Conservation (phyloP, 2,797 vertebrate species). For the Paguma larvata region DNA sequence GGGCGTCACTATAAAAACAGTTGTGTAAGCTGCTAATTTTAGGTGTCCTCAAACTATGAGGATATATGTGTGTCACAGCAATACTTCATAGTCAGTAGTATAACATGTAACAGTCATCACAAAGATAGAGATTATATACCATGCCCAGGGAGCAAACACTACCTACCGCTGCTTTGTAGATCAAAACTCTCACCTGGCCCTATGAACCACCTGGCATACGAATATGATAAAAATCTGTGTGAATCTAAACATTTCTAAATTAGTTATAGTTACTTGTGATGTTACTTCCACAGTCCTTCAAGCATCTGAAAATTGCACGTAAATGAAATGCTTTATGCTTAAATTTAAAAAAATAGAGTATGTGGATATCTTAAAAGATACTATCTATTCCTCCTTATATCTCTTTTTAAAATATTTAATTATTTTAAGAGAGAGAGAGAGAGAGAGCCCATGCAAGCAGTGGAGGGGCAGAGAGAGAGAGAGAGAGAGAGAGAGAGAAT, state of each 20-base stretch:
- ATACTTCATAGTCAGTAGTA: neutral
- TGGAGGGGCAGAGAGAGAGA: too few relatives aligned
- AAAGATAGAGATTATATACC: neutral
- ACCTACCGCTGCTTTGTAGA: neutral
- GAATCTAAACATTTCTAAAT: neutral
- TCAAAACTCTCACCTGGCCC: neutral
- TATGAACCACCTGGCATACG: neutral
- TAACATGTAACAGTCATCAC: neutral
- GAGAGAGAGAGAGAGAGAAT: too few relatives aligned
- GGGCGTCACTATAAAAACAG: neutral
- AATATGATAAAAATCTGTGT: neutral
- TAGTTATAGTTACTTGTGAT: neutral
- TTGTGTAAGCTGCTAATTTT: neutral
- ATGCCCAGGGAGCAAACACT: neutral
- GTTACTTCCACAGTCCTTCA: neutral
- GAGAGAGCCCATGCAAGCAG: too few relatives aligned
- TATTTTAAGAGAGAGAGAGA: too few relatives aligned
- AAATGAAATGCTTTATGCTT: slow-evolving; percentile 22
- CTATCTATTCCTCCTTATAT: neutral
- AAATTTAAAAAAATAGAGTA: slow-evolving; percentile 26
- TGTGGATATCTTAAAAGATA: neutral
- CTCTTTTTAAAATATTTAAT: too few relatives aligned
- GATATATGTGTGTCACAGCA: neutral
- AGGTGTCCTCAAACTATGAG: neutral
- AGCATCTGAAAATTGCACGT: slow-evolving; percentile 33